Percentiles rank a stretch among this genome's conserved stretches.
These are phyloP conservation scores for Etia nguti DNA, from an alignment of 2,113 vertebrate species.

Conservation along the genomic window DNA sequence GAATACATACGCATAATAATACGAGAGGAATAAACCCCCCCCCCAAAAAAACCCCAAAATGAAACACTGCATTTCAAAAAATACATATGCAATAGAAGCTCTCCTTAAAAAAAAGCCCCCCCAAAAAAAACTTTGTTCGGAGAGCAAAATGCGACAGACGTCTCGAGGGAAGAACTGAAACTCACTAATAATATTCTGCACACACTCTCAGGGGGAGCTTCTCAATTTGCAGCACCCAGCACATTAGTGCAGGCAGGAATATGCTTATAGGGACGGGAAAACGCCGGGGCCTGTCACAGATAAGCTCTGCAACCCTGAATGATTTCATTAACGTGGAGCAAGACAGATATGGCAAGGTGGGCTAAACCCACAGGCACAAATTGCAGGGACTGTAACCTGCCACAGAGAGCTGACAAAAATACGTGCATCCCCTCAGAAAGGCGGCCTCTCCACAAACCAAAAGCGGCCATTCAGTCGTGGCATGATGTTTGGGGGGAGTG, in stretches of 20 bases:
- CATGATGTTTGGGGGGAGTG: background rate
- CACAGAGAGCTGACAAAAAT: background rate
- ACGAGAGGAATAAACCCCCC: background rate
- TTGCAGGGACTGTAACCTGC: slow-evolving; percentile 1
- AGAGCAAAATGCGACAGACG: background rate
- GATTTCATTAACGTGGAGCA: slow-evolving; percentile 34
- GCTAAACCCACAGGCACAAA: slow-evolving; percentile 10
- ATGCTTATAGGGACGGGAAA: slow-evolving; percentile 4
- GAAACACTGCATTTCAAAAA: background rate
- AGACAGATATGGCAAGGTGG: background rate
- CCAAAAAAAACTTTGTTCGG: background rate
- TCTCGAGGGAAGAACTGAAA: background rate
- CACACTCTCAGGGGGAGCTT: slow-evolving; percentile 25
- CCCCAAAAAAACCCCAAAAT: accelerated
- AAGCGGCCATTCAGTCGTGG: background rate
- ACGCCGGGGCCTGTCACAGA: background rate
- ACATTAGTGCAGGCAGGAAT: slow-evolving; percentile 16
- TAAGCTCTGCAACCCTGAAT: slow-evolving; percentile 22
- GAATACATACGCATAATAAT: background rate
- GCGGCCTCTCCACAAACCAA: background rate
- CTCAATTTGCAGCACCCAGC: slow-evolving; percentile 14
- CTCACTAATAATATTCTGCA: slow-evolving; percentile 14
- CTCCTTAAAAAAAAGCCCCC: background rate
- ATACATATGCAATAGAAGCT: background rate
- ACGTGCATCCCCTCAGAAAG: background rate